These are phyloP conservation scores for Rhorus exstirpatorius DNA, from an alignment of 2,888 invertebrate genomes.

Conservation along the genomic window DNA sequence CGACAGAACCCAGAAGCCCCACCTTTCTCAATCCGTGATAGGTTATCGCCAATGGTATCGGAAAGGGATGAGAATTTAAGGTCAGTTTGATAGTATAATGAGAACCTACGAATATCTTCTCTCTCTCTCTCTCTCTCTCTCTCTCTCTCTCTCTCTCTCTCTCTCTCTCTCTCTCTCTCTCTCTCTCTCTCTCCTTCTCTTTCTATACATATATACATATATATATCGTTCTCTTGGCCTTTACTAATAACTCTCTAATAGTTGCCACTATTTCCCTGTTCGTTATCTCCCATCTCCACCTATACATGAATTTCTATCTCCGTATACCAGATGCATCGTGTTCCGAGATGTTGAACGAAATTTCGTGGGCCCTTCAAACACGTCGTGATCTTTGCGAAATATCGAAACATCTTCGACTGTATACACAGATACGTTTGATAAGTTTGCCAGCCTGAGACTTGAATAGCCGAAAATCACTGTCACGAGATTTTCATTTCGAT, in stretches of 20 bases:
- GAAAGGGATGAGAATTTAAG: conserved; percentile 40
- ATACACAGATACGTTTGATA: neutral
- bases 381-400: conserved; percentile 25
- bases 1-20: conserved; percentile 31
- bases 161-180: neutral
- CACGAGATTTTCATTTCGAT: conserved; percentile 1
- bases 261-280: neutral
- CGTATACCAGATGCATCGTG: conserved; percentile 26
- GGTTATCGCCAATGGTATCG: conserved; percentile 37
- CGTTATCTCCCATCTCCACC: conserved; percentile 3
- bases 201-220: too few relatives aligned
- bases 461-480: neutral
- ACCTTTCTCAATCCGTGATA: conserved; percentile 5
- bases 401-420: conserved; percentile 28
- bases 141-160: neutral
- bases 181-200: neutral
- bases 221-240: neutral
- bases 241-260: conserved; percentile 20
- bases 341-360: conserved; percentile 16
- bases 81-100: conserved; percentile 41
- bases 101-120: conserved; percentile 10
- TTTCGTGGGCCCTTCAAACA: neutral
- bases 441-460: conserved; percentile 7
- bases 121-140: neutral
- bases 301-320: neutral